A percentile compares a stretch with the other conserved stretches of the same genome.
Evolutionary conservation across 1,140 invertebrate species (phyloP).

Genomic region (Helicoverpa armigera): DNA sequence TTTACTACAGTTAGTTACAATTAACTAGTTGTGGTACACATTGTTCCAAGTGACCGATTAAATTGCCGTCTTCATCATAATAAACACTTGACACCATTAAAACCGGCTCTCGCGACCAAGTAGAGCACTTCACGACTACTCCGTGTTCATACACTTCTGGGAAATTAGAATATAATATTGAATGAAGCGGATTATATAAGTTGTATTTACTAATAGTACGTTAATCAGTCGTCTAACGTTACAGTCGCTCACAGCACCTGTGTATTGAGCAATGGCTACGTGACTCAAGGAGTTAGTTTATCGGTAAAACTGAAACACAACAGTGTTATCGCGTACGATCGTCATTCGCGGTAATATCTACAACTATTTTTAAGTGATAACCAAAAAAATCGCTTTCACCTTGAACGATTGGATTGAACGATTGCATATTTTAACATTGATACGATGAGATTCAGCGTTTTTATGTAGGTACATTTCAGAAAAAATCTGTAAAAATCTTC

Average conservation of each 20-base stretch:
- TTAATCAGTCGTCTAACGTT: constrained; percentile 30
- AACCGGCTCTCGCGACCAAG: constrained; percentile 35
- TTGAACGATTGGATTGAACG: constrained; percentile 70
- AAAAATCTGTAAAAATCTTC: constrained; percentile 4
- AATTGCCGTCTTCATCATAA: constrained; percentile 52
- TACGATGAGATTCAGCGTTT: background rate
- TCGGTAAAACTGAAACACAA: constrained; percentile 78
- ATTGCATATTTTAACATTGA: constrained; percentile 56
- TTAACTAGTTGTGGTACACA: constrained; percentile 53
- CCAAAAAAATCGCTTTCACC: constrained; percentile 69
- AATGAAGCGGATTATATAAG: constrained; percentile 46
- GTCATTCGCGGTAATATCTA: constrained; percentile 69
- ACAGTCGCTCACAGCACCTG: constrained; percentile 49
- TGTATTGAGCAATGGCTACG: constrained; percentile 72
- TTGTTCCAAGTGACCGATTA: constrained; percentile 58
- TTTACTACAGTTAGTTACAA: constrained; percentile 55
- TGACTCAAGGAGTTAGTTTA: constrained; percentile 78
- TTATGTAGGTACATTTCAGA: background rate
- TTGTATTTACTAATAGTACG: constrained; percentile 49
- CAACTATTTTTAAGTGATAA: constrained; percentile 70
- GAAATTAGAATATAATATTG: constrained; percentile 50
- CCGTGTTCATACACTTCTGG: constrained; percentile 37
- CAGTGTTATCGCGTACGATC: constrained; percentile 77
- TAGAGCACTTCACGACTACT: constrained; percentile 31
- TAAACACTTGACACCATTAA: constrained; percentile 52